Conservation (phyloP, 2,888 invertebrate genomes). For the Cryptophagus acutangulus region DNA sequence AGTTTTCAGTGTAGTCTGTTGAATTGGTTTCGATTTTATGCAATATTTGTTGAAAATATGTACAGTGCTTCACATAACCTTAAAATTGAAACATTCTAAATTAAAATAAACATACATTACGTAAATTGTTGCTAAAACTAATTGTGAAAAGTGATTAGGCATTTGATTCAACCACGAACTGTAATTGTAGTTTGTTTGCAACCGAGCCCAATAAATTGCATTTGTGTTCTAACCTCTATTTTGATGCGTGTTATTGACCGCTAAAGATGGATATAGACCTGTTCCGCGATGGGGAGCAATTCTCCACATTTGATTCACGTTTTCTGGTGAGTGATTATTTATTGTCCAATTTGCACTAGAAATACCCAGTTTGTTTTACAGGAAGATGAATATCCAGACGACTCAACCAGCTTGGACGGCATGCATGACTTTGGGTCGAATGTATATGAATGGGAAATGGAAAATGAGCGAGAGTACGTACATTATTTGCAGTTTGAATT, state of each 20-base stretch:
- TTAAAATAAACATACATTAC: no score
- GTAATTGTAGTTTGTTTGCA: no score
- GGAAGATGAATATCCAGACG: slow-evolving; percentile 21
- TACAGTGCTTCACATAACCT: no score
- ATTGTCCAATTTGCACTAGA: slow-evolving; percentile 5
- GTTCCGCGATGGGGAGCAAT: slow-evolving; percentile 51
- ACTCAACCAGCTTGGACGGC: slow-evolving; percentile 19
- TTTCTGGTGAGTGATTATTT: slow-evolving; percentile 21
- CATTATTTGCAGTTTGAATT: slow-evolving; percentile 1
- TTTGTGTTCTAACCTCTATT: slow-evolving; percentile 11
- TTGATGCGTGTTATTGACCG: slow-evolving; percentile 16
- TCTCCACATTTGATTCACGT: slow-evolving; percentile 36
- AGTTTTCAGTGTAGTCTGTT: no score
- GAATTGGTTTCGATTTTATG: no score
- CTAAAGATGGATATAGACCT: slow-evolving; percentile 52
- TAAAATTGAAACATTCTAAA: no score
- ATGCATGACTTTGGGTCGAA: slow-evolving; percentile 14
- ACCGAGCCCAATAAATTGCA: no score
- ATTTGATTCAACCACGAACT: no score
- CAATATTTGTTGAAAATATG: no score
- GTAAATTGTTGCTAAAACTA: no score
- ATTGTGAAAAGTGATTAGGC: no score
- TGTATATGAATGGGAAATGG: slow-evolving; percentile 26
- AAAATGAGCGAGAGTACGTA: slow-evolving; percentile 45
- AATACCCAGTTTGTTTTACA: slow-evolving; percentile 15